Conservation (phyloP, 2,113 vertebrate species). For the Coracopsis vasa region DNA sequence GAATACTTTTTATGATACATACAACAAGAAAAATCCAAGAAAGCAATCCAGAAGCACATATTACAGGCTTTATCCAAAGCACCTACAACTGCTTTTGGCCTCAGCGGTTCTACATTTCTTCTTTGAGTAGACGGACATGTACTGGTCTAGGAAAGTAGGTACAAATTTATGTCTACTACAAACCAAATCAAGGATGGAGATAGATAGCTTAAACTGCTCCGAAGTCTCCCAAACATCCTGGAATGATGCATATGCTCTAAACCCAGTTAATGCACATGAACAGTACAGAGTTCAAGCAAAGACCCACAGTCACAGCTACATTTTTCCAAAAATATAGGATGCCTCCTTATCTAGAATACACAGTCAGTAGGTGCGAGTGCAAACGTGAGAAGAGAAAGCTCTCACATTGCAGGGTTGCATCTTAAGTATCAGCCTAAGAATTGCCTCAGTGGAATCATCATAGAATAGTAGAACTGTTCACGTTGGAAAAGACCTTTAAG, state of each 20-base stretch:
- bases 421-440: background rate
- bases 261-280: accelerated
- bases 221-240: background rate
- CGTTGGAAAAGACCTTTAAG: background rate
- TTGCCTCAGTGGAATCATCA: background rate
- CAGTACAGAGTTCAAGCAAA: background rate
- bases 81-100: background rate
- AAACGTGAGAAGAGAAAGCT: background rate
- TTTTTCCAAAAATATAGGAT: background rate
- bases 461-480: background rate
- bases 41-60: background rate
- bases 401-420: accelerated
- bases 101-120: background rate
- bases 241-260: background rate
- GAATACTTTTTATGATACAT: background rate
- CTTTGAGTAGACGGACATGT: background rate
- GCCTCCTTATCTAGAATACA: background rate
- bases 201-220: background rate
- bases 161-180: background rate
- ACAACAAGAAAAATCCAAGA: background rate
- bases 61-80: background rate
- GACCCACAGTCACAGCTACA: accelerated
- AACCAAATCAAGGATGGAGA: background rate
- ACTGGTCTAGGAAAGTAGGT: background rate
- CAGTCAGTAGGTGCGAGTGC: accelerated